Percentiles rank a stretch among this genome's conserved stretches.
phyloP scores from a whole-genome alignment of 1,140 invertebrate species.

The Charaxes varanes region DNA sequence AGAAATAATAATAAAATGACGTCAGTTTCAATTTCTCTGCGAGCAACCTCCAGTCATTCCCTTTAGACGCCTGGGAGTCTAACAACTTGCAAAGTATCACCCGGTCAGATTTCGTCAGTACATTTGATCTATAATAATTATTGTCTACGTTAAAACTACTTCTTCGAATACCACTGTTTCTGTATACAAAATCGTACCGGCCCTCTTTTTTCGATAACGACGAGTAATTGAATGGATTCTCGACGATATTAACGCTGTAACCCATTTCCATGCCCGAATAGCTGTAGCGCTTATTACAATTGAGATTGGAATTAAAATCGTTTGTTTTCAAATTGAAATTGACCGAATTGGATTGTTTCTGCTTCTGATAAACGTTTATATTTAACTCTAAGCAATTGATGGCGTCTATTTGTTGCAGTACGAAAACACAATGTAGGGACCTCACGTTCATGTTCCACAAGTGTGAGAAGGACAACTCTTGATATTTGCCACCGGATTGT shows the following conservation, averaged over 20 bases:
- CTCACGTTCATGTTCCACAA: constrained; percentile 89
- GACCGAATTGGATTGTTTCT: constrained; percentile 65
- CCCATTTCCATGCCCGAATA: constrained; percentile 53
- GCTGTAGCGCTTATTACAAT: constrained; percentile 62
- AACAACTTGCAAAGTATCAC: constrained; percentile 91
- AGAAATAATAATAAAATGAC: constrained; percentile 97
- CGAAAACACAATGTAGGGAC: constrained; percentile 89
- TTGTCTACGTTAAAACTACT: constrained; percentile 59
- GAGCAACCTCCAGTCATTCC: constrained; percentile 96
- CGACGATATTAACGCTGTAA: constrained; percentile 58
- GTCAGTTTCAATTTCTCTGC: constrained; percentile 93
- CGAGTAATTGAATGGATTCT: constrained; percentile 68
- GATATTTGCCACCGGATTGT: constrained; percentile 88
- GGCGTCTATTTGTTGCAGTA: constrained; percentile 79
- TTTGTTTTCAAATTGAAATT: constrained; percentile 68
- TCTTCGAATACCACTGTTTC: constrained; percentile 40
- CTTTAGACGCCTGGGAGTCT: constrained; percentile 90
- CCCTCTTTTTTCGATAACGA: constrained; percentile 63
- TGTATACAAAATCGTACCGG: constrained; percentile 58
- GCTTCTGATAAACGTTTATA: constrained; percentile 62
- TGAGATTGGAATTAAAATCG: constrained; percentile 68
- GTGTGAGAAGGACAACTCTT: constrained; percentile 92
- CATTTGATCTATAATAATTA: constrained; percentile 58
- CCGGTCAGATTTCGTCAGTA: constrained; percentile 76
- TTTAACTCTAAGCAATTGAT: constrained; percentile 68